These are phyloP conservation scores for Uropsilus gracilis DNA, from an alignment of 2,113 vertebrate species.

Conservation along the genomic window DNA sequence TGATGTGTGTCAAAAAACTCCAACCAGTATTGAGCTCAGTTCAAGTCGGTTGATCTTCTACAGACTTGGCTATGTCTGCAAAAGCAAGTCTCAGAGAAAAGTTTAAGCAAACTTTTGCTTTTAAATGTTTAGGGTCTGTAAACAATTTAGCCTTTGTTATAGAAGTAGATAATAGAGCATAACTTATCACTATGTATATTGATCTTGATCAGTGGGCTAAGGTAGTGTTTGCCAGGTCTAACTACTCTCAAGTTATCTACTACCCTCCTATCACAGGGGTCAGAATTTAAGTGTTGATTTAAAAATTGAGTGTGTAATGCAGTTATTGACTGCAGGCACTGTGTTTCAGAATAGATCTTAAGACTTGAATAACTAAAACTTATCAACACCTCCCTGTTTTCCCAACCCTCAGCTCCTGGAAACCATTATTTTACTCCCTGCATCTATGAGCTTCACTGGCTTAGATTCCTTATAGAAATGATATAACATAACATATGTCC, in stretches of 20 bases:
- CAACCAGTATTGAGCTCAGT: no score
- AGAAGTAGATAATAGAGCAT: rapidly evolving
- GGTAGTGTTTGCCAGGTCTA: not conserved
- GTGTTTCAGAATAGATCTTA: not conserved
- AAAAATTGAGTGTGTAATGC: not conserved
- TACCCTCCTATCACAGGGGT: not conserved
- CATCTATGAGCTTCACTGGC: not conserved
- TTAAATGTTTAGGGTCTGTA: no score
- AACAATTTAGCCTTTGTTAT: no score
- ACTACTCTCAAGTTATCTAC: not conserved
- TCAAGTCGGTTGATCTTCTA: no score
- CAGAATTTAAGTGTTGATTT: no score
- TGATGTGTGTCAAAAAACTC: no score
- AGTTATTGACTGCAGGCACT: no score
- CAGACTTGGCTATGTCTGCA: no score
- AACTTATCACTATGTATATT: not conserved
- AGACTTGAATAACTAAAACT: not conserved
- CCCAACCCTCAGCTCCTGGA: not conserved
- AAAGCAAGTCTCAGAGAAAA: no score
- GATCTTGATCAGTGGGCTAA: not conserved
- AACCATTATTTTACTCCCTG: not conserved
- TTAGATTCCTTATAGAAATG: not conserved
- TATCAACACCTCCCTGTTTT: not conserved
- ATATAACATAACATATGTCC: not conserved
- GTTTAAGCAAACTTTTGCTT: no score